Base-by-base conservation (phyloP, 2,888 invertebrate genomes). In the Monoplex corrugatus region DNA sequence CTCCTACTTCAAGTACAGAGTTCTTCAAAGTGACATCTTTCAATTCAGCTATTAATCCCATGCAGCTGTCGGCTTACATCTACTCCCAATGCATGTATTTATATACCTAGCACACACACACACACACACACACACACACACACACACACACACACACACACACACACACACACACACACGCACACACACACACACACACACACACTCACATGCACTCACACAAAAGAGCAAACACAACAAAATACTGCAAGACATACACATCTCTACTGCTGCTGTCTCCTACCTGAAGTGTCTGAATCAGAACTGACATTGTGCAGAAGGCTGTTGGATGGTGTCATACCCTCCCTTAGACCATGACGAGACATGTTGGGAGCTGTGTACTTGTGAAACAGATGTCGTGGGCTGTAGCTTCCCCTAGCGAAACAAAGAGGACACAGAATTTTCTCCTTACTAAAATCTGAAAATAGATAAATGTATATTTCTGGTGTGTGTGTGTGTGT, bases 301-400 rank as follows among this genome's bases (percentile, higher is more conserved):
- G 75, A 86, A n/a, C 40, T 43, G 38, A 43, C 35, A 40, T 72
- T 75, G 13, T 72, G 35, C 35, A 86, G 75, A n/a, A 86, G 40
- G 16, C 63, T 63, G n/a, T 38, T 32, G 16, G 45, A 40, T 32
- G 86, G 86, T 6, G 86, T 86, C n/a, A 86, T 44, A 38, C 13
- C 32, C 35, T 87, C 88, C 38, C 68, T 78, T 40, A 91, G 50
- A 35, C 87, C 87, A n/a, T 89, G 68, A 1, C 89, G 88, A 8
- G 91, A 91, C 91, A 91, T 91, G 63, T 91, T 91, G 43, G 91
- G 91, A 44, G 87, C 89, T 19, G 57, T 83, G 78, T 89, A 89
- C 68, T 87, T 72, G 44, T 86, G 43, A 10, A 40, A 10, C 40
- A 89, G 85, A 32, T 80, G 78, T 68, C 85, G n/a, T 50, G 89